Percentiles rank a stretch among this genome's conserved stretches.
Evolutionary conservation across 1,140 invertebrate species (phyloP).

Genomic region (Cheumatopsyche charites): DNA sequence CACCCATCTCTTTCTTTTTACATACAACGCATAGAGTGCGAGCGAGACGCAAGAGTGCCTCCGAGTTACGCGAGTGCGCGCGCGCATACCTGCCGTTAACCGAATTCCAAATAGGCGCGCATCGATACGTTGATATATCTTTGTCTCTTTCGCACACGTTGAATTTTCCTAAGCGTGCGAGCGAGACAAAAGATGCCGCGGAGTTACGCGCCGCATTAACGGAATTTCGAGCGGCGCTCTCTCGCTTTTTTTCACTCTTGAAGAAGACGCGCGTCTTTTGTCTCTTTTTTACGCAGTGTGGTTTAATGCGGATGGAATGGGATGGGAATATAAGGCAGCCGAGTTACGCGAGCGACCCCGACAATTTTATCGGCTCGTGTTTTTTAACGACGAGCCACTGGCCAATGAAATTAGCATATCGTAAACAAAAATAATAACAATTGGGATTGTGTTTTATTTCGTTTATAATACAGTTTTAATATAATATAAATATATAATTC

Average conservation of each 20-base stretch:
- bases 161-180: background rate
- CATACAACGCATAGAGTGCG: no score
- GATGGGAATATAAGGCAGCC: constrained; percentile 28
- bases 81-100: constrained; percentile 46
- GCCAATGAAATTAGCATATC: no score
- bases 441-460: no score
- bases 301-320: constrained; percentile 22
- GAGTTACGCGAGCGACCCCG: constrained; percentile 37
- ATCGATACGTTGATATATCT: background rate
- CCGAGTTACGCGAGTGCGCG: constrained; percentile 40
- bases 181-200: constrained; percentile 16
- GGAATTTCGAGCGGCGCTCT: constrained; percentile 40
- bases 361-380: constrained; percentile 8
- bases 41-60: constrained; percentile 34
- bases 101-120: constrained; percentile 44
- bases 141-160: background rate
- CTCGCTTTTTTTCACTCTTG: background rate
- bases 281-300: constrained; percentile 22
- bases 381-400: no score
- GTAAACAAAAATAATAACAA: no score
- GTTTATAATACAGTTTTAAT: no score
- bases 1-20: no score
- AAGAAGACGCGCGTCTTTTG: background rate
- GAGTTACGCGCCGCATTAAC: constrained; percentile 32
- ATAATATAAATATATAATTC: no score